Evolutionary conservation across 2,888 invertebrate genomes (phyloP).

Genomic region (Rhodophaea formosa): DNA sequence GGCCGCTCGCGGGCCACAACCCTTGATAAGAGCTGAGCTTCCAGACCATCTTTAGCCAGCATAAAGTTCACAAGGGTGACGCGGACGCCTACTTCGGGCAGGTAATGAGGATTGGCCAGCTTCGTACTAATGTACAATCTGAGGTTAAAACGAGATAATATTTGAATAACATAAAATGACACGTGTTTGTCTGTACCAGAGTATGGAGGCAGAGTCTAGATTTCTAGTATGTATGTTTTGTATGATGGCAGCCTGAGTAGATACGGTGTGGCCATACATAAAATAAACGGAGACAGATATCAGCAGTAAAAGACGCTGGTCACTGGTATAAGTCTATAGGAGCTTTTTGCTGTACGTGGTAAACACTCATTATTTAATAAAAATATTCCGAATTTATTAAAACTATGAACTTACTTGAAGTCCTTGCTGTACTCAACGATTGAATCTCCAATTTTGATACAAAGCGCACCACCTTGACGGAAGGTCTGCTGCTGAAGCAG

Average conservation of each 20-base stretch:
- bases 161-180: too few relatives aligned
- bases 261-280: too few relatives aligned
- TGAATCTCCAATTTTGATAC: conserved; percentile 95
- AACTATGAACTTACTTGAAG: conserved; percentile 83
- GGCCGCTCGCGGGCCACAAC: conserved; percentile 96
- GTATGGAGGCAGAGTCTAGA: too few relatives aligned
- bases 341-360: too few relatives aligned
- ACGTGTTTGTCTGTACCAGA: too few relatives aligned
- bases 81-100: conserved; percentile 96
- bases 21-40: conserved; percentile 93
- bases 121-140: conserved; percentile 97
- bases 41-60: conserved; percentile 93
- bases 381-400: not conserved
- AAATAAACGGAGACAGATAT: too few relatives aligned
- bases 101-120: conserved; percentile 94
- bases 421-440: conserved; percentile 93
- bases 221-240: too few relatives aligned
- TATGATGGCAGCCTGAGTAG: too few relatives aligned
- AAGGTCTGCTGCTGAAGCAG: conserved; percentile 94
- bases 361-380: too few relatives aligned
- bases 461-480: conserved; percentile 91
- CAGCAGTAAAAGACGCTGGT: too few relatives aligned
- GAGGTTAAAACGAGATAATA: conserved; percentile 23
- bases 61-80: conserved; percentile 95
- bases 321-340: too few relatives aligned